Percentiles rank a stretch among this genome's conserved stretches.
Conservation (phyloP, 2,888 invertebrate genomes). For the Nymphalis urticae region DNA sequence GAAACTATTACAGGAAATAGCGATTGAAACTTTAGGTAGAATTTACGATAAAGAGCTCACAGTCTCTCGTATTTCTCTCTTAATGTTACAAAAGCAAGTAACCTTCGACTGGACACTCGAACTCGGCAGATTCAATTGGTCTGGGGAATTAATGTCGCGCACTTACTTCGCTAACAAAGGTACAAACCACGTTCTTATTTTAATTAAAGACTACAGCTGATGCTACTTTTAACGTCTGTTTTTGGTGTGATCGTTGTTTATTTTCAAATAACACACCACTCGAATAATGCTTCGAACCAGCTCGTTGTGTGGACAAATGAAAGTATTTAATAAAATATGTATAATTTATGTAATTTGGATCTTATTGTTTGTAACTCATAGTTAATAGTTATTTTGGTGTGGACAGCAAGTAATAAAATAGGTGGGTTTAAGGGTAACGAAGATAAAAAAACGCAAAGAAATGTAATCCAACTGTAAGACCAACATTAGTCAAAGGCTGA, state of each 20-base stretch:
- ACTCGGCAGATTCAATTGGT: slow-evolving; percentile 33
- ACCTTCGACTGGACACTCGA: slow-evolving; percentile 28
- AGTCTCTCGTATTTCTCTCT: slow-evolving; percentile 35
- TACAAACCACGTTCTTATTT: slow-evolving; percentile 1
- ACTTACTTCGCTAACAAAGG: slow-evolving; percentile 14
- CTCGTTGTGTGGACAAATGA: too few relatives aligned
- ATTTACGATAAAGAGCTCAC: slow-evolving; percentile 32
- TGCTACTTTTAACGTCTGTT: too few relatives aligned
- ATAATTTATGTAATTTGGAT: too few relatives aligned
- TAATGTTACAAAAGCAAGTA: slow-evolving; percentile 34
- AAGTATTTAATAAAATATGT: too few relatives aligned
- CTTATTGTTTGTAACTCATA: too few relatives aligned
- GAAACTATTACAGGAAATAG: slow-evolving; percentile 23
- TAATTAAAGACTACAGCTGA: not conserved
- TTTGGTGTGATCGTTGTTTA: too few relatives aligned
- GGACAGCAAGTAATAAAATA: too few relatives aligned
- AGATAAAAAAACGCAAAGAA: not conserved
- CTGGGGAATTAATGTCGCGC: slow-evolving; percentile 26
- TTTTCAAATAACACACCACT: too few relatives aligned
- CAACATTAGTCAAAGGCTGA: slow-evolving; percentile 49
- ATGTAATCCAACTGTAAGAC: slow-evolving; percentile 12
- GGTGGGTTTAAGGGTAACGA: too few relatives aligned
- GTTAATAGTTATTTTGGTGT: too few relatives aligned
- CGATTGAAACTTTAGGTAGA: slow-evolving; percentile 32
- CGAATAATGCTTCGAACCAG: too few relatives aligned